phyloP scores from a whole-genome alignment of 2,888 invertebrate genomes.

The Cataglyphis albicans region DNA sequence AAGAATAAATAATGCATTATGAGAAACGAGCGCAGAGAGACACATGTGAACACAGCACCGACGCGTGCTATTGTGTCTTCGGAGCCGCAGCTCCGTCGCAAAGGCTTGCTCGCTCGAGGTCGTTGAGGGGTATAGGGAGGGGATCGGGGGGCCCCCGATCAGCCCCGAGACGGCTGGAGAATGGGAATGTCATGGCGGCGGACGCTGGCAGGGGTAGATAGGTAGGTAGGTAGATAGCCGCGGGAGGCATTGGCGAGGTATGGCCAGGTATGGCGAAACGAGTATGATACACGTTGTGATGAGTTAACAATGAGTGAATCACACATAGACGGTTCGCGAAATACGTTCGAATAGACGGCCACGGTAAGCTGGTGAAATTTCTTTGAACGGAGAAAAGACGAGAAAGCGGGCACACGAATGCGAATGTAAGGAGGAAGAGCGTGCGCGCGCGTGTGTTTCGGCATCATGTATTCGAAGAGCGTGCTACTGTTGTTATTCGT shows the following conservation, averaged over 20 bases:
- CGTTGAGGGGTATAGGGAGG: slow-evolving; percentile 5
- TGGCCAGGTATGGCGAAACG: slow-evolving; percentile 54
- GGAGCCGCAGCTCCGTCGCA: not conserved
- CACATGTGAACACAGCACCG: not conserved
- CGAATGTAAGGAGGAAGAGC: not conserved
- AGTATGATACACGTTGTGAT: slow-evolving; percentile 41
- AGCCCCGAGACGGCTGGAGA: not conserved
- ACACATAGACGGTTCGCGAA: slow-evolving; percentile 19
- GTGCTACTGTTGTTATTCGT: slow-evolving; percentile 48
- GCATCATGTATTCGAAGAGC: slow-evolving; percentile 68
- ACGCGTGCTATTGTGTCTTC: slow-evolving; percentile 14
- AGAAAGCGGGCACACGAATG: slow-evolving; percentile 25
- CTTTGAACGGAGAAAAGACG: not conserved
- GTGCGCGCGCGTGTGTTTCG: slow-evolving; percentile 46
- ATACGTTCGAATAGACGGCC: slow-evolving; percentile 25
- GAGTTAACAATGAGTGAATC: slow-evolving; percentile 60
- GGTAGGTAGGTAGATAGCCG: slow-evolving; percentile 39
- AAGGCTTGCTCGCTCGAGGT: slow-evolving; percentile 6
- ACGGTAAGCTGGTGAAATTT: not conserved
- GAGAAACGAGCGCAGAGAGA: not conserved
- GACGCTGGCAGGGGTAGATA: slow-evolving; percentile 12
- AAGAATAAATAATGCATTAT: not conserved
- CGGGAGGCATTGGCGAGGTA: slow-evolving; percentile 56
- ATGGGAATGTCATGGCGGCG: slow-evolving; percentile 47
- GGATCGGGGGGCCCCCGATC: not conserved